Base-by-base conservation (phyloP, 2,888 invertebrate genomes). In the Drosophila flavopinicola region DNA sequence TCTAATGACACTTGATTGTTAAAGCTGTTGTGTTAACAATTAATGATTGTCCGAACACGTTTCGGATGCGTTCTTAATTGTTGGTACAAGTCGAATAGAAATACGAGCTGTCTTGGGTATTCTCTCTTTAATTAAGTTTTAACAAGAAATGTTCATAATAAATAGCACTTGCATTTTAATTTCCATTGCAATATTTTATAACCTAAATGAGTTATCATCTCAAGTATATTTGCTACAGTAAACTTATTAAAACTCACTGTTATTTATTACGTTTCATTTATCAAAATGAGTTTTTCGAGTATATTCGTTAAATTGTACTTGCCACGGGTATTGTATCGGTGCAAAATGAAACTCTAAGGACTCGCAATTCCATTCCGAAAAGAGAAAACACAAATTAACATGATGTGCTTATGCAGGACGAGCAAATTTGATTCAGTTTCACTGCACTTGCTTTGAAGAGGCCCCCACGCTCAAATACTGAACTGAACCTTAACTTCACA, bases 381-480 rank as follows among this genome's bases (percentile, higher is more conserved):
- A 9, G 1, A 1, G 2, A 10, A 35, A 17, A 57, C 27, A 17
- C 25, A 71, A 58, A 63, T 64, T 48, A 48, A 52, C 13, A 54
- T 72, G 47, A 71, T 51, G 25, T 47, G 35, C 57, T 51, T 44
- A 45, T 45, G 32, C 35, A 49, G 15, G 27, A 33, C 6, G 47
- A 35, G 24, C 48, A 68, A 63, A 59, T 56, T 48, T 64, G 51
- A 65, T 74, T 65, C 68, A 42, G 48, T 54, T 73, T 44, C 25
- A 30, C 25, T 24, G 20, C 33, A 24, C 9, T 39, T 41, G 24
- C 41, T 61, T 61, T 59, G 39, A 59, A 39, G 6, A 25, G 4
- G 13, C 15, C 33, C 20, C 20, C 30, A 10, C 9, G 1, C 15
- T 13, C 4, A 44, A 33, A 23, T 15, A 11, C 29, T 2, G 11